Evolutionary conservation across 37 sponge, comb jelly and placozoan genomes (phyloP).

Genomic region (Mnemiopsis leidyi): DNA sequence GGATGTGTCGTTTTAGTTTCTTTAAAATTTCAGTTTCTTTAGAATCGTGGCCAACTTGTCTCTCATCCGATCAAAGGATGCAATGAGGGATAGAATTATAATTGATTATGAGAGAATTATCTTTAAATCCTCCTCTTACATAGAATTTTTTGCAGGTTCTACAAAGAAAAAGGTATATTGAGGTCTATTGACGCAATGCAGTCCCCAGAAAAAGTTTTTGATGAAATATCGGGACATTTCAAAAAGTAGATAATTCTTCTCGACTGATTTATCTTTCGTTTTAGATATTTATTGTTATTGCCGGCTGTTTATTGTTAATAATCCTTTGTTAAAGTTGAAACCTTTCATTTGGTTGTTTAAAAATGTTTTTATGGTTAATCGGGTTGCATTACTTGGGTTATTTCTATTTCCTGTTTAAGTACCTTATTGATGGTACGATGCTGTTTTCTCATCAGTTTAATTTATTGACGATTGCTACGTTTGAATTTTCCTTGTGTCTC

Average conservation of each 20-base stretch:
- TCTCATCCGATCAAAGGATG: too few relatives aligned
- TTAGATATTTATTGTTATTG: not conserved
- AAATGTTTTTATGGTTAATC: not conserved
- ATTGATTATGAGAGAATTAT: too few relatives aligned
- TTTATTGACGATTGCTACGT: too few relatives aligned
- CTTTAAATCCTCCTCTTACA: too few relatives aligned
- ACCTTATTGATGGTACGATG: too few relatives aligned
- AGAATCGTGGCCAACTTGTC: too few relatives aligned
- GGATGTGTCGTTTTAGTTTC: not conserved
- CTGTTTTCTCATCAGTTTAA: too few relatives aligned
- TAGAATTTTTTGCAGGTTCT: conserved; percentile 45
- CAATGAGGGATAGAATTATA: too few relatives aligned
- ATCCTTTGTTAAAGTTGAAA: not conserved
- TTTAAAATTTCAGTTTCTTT: too few relatives aligned
- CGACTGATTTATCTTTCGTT: not conserved
- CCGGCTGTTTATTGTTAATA: not conserved
- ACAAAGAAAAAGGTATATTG: conserved; percentile 25
- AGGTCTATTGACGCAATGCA: conserved; percentile 53
- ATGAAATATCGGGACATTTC: not conserved
- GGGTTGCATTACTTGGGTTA: not conserved
- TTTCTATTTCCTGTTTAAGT: too few relatives aligned
- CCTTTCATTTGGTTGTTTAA: not conserved
- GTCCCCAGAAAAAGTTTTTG: conserved; percentile 26
- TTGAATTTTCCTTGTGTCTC: too few relatives aligned
- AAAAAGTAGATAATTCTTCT: not conserved